Evolutionary conservation across 2,888 invertebrate species (phyloP), one percentile per base, ranked within the genome.

Genomic region (Adineta ricciae): DNA sequence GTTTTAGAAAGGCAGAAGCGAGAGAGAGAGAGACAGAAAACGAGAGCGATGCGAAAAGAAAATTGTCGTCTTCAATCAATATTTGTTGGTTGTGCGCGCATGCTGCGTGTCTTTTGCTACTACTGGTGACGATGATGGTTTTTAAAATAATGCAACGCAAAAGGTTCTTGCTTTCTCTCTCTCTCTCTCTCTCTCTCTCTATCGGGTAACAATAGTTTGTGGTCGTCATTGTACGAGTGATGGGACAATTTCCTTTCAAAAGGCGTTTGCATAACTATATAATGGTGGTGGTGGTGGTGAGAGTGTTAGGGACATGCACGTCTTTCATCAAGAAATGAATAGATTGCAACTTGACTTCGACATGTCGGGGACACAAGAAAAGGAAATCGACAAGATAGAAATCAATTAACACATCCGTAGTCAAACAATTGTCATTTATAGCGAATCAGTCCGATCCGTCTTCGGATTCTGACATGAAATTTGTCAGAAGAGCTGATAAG

Each of bases 61-160:
- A 46, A 64, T 64, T 64, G 64, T 64, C 32, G 64, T 16, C 32
- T 64, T 64, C 64, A 64, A 64, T 64, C 64, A 64, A 64, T 64
- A 64, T 64, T 64, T 64, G 32, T 32, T 64, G 64, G 27, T 64
- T 64, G 27, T 11, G 27, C 32, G 64, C 64, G 64, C 64, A 64
- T 64, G 64, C 64, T 64, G 64, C 24, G 52, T 64, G 64, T 32
- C 64, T 64, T 64, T 64, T 64, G 32, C 64, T 64, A 64, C 64
- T 64, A 64, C 32, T 64, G 32, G 14, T 64, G 32, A 46, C 46
- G 46, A 32, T 64, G 27, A 64, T 64, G 64, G 32, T 64, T 64
- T 64, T 64, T 27, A 64, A 64, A 64, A 64, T 64, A 64, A 64
- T 24, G 54, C 24, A 56, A 56, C 4, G 64, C 32, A 32, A 64